Evolutionary conservation across 2,113 vertebrate species (phyloP).

Genomic region (Opisthocomus hoazin): DNA sequence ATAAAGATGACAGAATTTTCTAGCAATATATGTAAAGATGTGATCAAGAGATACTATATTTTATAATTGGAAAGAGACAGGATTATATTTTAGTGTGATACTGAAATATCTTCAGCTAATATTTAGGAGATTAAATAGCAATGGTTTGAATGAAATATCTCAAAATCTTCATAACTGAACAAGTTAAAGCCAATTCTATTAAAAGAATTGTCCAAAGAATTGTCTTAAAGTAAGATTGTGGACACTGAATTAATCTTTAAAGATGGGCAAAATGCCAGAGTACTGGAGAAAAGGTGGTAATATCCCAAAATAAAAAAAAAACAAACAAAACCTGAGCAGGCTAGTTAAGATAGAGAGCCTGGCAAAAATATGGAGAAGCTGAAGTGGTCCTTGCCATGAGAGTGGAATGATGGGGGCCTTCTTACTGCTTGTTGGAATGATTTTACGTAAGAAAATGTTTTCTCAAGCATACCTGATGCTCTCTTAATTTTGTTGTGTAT

Average conservation of each 20-base stretch:
- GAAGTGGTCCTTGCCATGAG: background rate
- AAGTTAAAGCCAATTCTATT: background rate
- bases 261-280: background rate
- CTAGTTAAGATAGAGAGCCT: background rate
- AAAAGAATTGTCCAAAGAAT: background rate
- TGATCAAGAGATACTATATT: background rate
- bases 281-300: background rate
- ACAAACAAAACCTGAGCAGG: background rate
- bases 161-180: background rate
- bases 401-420: background rate
- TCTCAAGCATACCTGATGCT: background rate
- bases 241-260: background rate
- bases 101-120: background rate
- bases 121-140: background rate
- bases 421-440: background rate
- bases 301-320: background rate
- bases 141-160: background rate
- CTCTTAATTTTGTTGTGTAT: background rate
- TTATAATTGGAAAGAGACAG: background rate
- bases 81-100: background rate
- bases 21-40: background rate
- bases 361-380: background rate
- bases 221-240: background rate
- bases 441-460: background rate
- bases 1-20: background rate